A percentile compares a stretch with the other conserved stretches of the same genome.
phyloP scores from a whole-genome alignment of 1,140 invertebrate genomes.

The Hypothenemus hampei region DNA sequence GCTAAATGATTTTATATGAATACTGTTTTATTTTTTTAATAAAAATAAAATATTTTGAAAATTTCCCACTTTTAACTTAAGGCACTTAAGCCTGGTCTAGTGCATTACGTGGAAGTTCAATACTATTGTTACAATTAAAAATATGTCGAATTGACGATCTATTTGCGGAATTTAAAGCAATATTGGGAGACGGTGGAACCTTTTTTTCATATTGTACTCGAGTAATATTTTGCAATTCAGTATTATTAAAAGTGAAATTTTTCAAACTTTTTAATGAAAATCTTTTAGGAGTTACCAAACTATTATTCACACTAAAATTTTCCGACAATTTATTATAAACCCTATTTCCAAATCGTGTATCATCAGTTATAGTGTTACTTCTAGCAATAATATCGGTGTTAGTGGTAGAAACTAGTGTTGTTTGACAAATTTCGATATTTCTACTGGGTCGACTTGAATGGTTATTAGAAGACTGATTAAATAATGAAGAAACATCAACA shows the following conservation, averaged over 20 bases:
- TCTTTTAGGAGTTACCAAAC: constrained; percentile 11
- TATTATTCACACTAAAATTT: not conserved
- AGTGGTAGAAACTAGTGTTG: constrained; percentile 65
- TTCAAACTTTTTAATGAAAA: constrained; percentile 47
- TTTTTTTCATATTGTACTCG: too few species aligned
- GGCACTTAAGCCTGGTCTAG: too few species aligned
- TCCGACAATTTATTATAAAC: not conserved
- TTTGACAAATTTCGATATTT: constrained; percentile 57
- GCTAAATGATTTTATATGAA: too few species aligned
- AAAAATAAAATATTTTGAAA: too few species aligned
- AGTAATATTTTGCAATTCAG: too few species aligned
- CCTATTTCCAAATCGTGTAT: not conserved
- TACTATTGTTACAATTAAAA: too few species aligned
- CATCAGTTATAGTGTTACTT: constrained; percentile 40
- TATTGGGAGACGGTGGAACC: too few species aligned
- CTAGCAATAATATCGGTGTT: constrained; percentile 57
- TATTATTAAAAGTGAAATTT: constrained; percentile 42
- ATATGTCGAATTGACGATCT: too few species aligned
- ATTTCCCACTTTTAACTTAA: too few species aligned
- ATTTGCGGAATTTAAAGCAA: too few species aligned
- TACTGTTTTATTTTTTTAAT: too few species aligned
- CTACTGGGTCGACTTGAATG: constrained; percentile 1
- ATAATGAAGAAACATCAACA: constrained; percentile 34
- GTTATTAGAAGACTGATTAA: constrained; percentile 27
- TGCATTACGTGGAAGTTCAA: too few species aligned